These are phyloP conservation scores for Drosophila subsilvestris DNA, from an alignment of 2,888 invertebrate species.

Conservation along the genomic window DNA sequence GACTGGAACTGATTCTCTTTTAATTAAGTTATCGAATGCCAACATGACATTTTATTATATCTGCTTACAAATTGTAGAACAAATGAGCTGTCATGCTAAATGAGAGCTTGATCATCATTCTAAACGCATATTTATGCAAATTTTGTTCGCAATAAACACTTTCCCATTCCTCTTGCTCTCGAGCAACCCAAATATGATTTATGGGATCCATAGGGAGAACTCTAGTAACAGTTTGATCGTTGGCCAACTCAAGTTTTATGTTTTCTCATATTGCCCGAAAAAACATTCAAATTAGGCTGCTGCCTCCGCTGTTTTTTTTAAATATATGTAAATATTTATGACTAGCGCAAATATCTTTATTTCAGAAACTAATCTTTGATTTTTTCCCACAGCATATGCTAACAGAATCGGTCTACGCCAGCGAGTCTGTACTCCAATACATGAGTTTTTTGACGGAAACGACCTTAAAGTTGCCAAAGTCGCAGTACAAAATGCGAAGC, in stretches of 20 bases:
- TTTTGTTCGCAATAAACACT: conserved; percentile 14
- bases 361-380: too few species aligned
- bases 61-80: conserved; percentile 2
- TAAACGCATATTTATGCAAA: conserved; percentile 26
- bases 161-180: conserved; percentile 10
- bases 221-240: too few species aligned
- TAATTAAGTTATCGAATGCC: neutral
- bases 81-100: conserved; percentile 26
- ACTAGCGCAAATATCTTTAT: too few species aligned
- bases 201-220: conserved; percentile 21
- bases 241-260: too few species aligned
- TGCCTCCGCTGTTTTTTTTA: too few species aligned
- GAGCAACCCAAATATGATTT: conserved; percentile 32
- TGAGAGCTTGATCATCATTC: conserved; percentile 13
- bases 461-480: conserved; percentile 57
- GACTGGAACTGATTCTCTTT: neutral
- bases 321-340: too few species aligned
- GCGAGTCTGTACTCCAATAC: too few species aligned
- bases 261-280: too few species aligned
- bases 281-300: too few species aligned
- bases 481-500: conserved; percentile 43
- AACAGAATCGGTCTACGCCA: too few species aligned
- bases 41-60: neutral
- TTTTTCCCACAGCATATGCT: too few species aligned
- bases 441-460: conserved; percentile 35